phyloP scores from a whole-genome alignment of 2,113 vertebrate genomes.

The Electrona antarctica region DNA sequence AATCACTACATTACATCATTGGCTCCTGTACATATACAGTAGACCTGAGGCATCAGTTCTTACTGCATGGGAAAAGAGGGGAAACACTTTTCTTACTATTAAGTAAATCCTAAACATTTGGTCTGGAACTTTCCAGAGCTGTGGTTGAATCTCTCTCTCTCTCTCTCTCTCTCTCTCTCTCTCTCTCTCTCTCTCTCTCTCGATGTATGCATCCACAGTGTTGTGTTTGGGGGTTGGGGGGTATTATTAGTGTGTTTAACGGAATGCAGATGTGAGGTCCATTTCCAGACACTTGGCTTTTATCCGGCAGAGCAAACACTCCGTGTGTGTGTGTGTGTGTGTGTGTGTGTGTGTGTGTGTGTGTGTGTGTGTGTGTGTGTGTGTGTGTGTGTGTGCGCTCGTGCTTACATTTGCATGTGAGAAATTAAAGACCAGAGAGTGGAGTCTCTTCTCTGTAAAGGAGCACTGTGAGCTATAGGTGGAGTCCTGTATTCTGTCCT shows the following conservation, averaged over 20 bases:
- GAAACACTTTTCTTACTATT: constrained; percentile 20
- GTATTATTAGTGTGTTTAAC: constrained; percentile 63
- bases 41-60: constrained; percentile 13
- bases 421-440: too few relatives aligned
- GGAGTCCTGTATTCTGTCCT: too few relatives aligned
- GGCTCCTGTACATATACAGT: constrained; percentile 20
- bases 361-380: neutral
- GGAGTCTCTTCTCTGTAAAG: too few relatives aligned
- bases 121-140: constrained; percentile 21
- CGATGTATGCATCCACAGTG: neutral
- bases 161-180: too few relatives aligned
- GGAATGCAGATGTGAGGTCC: constrained; percentile 63
- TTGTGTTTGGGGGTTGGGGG: constrained; percentile 35
- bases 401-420: too few relatives aligned
- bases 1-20: neutral
- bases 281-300: constrained; percentile 58
- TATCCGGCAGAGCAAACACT: constrained; percentile 48
- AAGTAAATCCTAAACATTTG: constrained; percentile 38
- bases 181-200: too few relatives aligned
- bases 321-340: neutral
- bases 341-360: constrained; percentile 4
- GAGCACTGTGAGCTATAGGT: too few relatives aligned
- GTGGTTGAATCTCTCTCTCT: neutral
- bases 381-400: too few relatives aligned
- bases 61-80: constrained; percentile 22